These are phyloP conservation scores for Craniophora ligustri DNA, from an alignment of 2,888 invertebrate genomes.

Conservation along the genomic window DNA sequence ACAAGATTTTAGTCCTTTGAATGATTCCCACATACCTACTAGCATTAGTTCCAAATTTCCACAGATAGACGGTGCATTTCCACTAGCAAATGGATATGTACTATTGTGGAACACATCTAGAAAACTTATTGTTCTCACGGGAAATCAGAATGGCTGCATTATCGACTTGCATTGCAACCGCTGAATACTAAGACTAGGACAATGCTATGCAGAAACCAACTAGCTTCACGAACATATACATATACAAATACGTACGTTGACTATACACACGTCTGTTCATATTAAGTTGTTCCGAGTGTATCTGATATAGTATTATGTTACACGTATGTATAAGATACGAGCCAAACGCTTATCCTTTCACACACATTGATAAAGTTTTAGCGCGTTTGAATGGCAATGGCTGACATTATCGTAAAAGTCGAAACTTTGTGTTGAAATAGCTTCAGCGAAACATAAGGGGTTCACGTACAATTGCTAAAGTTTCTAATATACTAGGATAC, in stretches of 20 bases:
- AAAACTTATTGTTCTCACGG: conserved; percentile 54
- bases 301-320: conserved; percentile 32
- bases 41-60: neutral
- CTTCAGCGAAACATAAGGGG: conserved; percentile 86
- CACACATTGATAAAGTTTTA: conserved; percentile 88
- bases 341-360: conserved; percentile 83
- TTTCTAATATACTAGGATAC: conserved; percentile 84
- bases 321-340: conserved; percentile 70
- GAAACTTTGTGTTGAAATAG: conserved; percentile 86
- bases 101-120: conserved; percentile 40
- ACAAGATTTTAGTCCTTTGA: no score
- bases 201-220: conserved; percentile 25
- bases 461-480: conserved; percentile 87
- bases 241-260: neutral
- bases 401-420: conserved; percentile 88
- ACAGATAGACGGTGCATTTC: conserved; percentile 12
- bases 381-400: conserved; percentile 88
- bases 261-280: conserved; percentile 13
- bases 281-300: conserved; percentile 38
- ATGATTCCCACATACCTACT: neutral
- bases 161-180: conserved; percentile 50
- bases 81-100: conserved; percentile 22
- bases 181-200: conserved; percentile 46
- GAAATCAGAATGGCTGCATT: conserved; percentile 56
- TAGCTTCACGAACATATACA: neutral